Evolutionary conservation across 2,888 invertebrate genomes (phyloP).

Genomic region (Ochlodes sylvanus): DNA sequence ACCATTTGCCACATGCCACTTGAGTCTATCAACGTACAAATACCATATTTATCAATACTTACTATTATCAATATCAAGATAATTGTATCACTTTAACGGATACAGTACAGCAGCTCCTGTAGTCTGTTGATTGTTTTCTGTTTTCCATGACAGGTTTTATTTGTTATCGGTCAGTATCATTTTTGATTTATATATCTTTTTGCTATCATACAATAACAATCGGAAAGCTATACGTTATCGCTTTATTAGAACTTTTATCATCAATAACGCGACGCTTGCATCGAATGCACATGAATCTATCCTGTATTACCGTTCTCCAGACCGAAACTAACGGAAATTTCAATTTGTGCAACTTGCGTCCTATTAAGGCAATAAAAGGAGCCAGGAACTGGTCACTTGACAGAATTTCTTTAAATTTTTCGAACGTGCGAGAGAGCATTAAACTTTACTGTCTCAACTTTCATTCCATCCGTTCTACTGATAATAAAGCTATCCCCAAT

Average conservation of each 20-base stretch:
- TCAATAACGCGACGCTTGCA: neutral
- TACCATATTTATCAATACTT: slow-evolving; percentile 16
- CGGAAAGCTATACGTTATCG: neutral
- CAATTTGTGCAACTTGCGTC: slow-evolving; percentile 67
- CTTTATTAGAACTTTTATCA: neutral
- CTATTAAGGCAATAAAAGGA: slow-evolving; percentile 67
- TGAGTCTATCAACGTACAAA: neutral
- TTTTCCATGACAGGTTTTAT: neutral
- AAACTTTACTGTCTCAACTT: slow-evolving; percentile 2
- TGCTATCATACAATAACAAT: neutral
- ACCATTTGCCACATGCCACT: neutral
- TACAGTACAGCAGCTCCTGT: slow-evolving; percentile 20
- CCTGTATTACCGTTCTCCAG: slow-evolving; percentile 47
- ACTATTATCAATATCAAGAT: slow-evolving; percentile 21
- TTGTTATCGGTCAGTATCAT: slow-evolving; percentile 17
- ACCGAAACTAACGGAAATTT: slow-evolving; percentile 69
- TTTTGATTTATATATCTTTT: neutral
- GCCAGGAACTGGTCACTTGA: slow-evolving; percentile 71
- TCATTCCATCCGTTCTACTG: neutral
- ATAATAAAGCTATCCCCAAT: neutral
- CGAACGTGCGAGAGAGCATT: slow-evolving; percentile 2
- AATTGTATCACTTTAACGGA: slow-evolving; percentile 27
- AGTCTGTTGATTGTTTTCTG: slow-evolving; percentile 2
- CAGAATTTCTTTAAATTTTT: slow-evolving; percentile 49
- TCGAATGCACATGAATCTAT: slow-evolving; percentile 15